Percentiles rank a stretch among this genome's conserved stretches.
Evolutionary conservation across 2,888 invertebrate species (phyloP).

Genomic region (Gerris lacustris): DNA sequence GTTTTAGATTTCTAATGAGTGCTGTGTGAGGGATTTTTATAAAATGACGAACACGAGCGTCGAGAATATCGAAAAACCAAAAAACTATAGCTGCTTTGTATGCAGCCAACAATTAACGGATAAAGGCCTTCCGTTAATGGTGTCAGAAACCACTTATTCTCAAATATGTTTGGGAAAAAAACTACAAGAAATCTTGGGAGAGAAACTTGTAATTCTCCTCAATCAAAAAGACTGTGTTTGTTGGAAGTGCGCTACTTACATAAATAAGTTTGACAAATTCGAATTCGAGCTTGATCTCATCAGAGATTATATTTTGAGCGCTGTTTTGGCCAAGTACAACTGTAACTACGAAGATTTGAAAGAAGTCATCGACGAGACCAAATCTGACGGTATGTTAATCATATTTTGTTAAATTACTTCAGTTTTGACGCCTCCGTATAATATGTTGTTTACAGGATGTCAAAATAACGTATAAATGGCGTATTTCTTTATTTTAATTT

Average conservation of each 20-base stretch:
- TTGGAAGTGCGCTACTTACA: slow-evolving; percentile 24
- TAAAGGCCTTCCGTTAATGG: slow-evolving; percentile 22
- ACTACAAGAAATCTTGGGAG: slow-evolving; percentile 25
- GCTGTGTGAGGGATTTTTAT: neutral
- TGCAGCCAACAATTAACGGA: slow-evolving; percentile 20
- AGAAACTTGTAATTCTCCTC: slow-evolving; percentile 22
- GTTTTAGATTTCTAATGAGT: too few relatives aligned
- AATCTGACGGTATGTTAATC: too few relatives aligned
- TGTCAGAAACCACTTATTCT: slow-evolving; percentile 23
- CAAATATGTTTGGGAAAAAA: slow-evolving; percentile 23
- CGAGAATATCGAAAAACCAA: neutral
- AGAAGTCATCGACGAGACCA: neutral
- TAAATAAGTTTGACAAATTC: slow-evolving; percentile 23
- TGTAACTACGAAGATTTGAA: slow-evolving; percentile 18
- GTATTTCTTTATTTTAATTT: too few relatives aligned
- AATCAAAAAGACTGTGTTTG: slow-evolving; percentile 21
- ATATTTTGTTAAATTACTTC: too few relatives aligned
- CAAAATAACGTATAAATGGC: too few relatives aligned
- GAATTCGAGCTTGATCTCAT: slow-evolving; percentile 23
- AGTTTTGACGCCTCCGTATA: too few relatives aligned
- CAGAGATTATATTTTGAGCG: slow-evolving; percentile 20
- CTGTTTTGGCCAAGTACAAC: slow-evolving; percentile 22
- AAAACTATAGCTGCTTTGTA: slow-evolving; percentile 19
- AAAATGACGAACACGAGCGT: neutral
- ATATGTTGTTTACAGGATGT: too few relatives aligned